A percentile compares a stretch with the other conserved stretches of the same genome.
Conservation (phyloP, 2,888 invertebrate species). For the Chaitophorus viminalis region DNA sequence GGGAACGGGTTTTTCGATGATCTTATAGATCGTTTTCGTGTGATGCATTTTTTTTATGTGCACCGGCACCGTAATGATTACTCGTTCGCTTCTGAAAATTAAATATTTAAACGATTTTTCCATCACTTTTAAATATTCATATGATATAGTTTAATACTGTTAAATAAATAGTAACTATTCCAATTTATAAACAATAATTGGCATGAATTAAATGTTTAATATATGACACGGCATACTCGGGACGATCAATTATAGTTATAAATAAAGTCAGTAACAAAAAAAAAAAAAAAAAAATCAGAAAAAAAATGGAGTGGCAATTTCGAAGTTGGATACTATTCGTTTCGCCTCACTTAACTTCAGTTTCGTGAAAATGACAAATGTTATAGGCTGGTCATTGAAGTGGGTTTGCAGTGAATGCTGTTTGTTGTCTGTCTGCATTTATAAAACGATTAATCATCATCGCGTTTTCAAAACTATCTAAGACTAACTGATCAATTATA, state of each 20-base stretch:
- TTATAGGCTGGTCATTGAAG: neutral
- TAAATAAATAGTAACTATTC: neutral
- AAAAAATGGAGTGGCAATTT: neutral
- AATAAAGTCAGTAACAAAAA: neutral
- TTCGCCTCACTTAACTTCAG: neutral
- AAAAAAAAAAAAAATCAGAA: neutral
- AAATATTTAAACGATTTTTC: neutral
- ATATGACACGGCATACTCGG: neutral
- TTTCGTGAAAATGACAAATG: neutral
- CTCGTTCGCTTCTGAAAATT: slow-evolving; percentile 72
- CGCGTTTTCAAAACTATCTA: neutral
- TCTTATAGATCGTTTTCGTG: slow-evolving; percentile 78
- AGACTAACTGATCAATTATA: too few species aligned
- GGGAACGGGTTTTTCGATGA: slow-evolving; percentile 67
- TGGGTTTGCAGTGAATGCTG: too few species aligned
- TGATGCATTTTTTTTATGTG: slow-evolving; percentile 77
- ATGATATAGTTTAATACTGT: neutral
- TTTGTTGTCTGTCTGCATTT: neutral
- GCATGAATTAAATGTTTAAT: neutral
- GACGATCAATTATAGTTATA: neutral
- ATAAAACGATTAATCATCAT: neutral
- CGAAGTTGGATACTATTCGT: neutral
- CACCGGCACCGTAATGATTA: slow-evolving; percentile 76
- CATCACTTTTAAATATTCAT: neutral
- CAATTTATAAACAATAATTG: neutral